Percentiles rank a stretch among this genome's conserved stretches.
Conservation (phyloP, 2,797 vertebrate species). For the Lepus oiostolus region DNA sequence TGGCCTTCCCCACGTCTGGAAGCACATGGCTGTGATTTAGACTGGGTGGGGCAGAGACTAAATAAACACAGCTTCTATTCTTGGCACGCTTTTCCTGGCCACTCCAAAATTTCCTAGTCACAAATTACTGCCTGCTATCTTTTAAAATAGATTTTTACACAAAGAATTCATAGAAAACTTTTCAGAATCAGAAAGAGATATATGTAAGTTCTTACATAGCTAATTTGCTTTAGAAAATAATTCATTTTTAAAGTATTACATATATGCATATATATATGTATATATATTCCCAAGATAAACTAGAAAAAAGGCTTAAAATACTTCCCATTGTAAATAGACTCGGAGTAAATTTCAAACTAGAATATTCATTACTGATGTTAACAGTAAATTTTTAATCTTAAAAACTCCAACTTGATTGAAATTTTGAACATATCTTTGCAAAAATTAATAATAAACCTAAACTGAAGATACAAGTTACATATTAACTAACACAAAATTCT, state of each 20-base stretch:
- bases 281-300: constrained; percentile 22
- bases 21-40: neutral
- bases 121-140: constrained; percentile 67
- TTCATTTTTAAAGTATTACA: neutral
- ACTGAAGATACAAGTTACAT: neutral
- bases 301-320: constrained; percentile 45
- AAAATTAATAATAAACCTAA: constrained; percentile 52
- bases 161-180: constrained; percentile 61
- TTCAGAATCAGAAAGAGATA: constrained; percentile 31
- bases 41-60: constrained; percentile 71
- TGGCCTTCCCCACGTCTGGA: constrained; percentile 14
- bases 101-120: constrained; percentile 75
- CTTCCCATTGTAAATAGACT: constrained; percentile 3
- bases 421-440: constrained; percentile 41
- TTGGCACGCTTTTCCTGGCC: constrained; percentile 70
- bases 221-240: constrained; percentile 55
- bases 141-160: constrained; percentile 66
- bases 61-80: constrained; percentile 77
- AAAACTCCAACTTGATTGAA: constrained; percentile 30
- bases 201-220: constrained; percentile 7
- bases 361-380: neutral
- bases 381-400: constrained; percentile 45
- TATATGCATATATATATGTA: neutral
- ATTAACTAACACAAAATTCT: constrained; percentile 47
- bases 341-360: constrained; percentile 10